Conservation (phyloP, 2,113 vertebrate genomes). For the Cardinalis cardinalis region DNA sequence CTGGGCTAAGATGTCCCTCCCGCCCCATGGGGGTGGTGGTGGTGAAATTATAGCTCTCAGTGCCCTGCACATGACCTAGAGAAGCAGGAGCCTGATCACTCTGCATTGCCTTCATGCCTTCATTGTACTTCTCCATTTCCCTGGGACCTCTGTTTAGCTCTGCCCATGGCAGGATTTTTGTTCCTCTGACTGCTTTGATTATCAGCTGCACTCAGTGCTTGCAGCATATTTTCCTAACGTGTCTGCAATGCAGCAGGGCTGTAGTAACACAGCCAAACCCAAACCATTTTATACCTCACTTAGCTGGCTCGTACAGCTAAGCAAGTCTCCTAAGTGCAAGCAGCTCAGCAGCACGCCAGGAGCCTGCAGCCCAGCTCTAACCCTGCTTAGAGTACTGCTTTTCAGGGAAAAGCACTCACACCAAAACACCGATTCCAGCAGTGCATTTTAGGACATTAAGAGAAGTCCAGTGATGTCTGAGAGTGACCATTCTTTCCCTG, state of each 20-base stretch:
- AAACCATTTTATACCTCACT: background rate
- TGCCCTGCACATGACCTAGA: background rate
- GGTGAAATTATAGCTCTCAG: background rate
- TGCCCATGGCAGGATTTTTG: background rate
- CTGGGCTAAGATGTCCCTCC: accelerated
- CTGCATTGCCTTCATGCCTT: accelerated
- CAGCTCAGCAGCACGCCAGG: accelerated
- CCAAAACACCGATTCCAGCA: background rate
- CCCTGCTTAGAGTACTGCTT: background rate
- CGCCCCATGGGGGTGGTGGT: accelerated
- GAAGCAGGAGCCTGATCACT: background rate
- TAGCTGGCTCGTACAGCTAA: background rate
- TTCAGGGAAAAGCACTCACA: background rate
- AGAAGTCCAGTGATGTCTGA: background rate
- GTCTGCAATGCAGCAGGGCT: background rate
- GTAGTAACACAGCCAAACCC: background rate
- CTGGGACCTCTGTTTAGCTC: background rate
- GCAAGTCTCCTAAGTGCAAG: background rate
- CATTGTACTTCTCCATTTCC: background rate
- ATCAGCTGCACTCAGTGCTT: background rate
- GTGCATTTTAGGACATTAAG: background rate
- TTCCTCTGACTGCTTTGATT: background rate
- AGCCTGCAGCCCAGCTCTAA: background rate
- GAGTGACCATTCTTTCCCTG: background rate
- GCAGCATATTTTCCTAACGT: background rate